phyloP scores from a whole-genome alignment of 2,113 vertebrate species.

The Passer montanus region DNA sequence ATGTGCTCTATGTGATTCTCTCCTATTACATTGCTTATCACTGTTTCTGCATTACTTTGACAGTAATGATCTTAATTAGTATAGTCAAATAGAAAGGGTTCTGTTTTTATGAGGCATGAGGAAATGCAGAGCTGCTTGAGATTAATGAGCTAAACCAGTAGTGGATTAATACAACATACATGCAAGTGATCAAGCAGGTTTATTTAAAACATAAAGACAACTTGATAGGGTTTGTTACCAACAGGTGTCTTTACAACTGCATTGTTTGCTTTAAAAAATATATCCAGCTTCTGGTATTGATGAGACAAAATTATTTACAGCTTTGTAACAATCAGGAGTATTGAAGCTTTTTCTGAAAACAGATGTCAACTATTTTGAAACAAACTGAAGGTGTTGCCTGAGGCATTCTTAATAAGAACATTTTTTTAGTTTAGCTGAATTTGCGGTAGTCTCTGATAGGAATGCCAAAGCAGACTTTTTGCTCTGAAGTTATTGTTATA shows the following conservation, averaged over 20 bases:
- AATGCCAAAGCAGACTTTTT: background rate
- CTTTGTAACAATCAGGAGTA: background rate
- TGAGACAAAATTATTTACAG: background rate
- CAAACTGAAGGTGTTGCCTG: background rate
- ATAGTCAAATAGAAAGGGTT: background rate
- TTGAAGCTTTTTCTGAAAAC: background rate
- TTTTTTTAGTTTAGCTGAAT: background rate
- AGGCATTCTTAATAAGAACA: background rate
- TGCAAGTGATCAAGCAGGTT: background rate
- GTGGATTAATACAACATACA: background rate
- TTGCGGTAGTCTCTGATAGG: background rate
- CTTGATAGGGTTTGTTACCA: background rate
- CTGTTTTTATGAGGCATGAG: background rate
- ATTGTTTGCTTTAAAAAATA: background rate
- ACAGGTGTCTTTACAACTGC: background rate
- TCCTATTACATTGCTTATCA: background rate
- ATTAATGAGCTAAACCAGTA: background rate
- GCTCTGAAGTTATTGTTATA: background rate
- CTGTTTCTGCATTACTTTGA: background rate
- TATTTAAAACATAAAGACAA: background rate
- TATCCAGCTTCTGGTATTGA: background rate
- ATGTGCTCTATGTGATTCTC: background rate
- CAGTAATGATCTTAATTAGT: conserved; percentile 18
- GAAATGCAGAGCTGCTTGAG: background rate
- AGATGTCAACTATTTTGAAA: background rate